phyloP scores from a whole-genome alignment of 2,888 invertebrate species.

The Aphrophora alni region DNA sequence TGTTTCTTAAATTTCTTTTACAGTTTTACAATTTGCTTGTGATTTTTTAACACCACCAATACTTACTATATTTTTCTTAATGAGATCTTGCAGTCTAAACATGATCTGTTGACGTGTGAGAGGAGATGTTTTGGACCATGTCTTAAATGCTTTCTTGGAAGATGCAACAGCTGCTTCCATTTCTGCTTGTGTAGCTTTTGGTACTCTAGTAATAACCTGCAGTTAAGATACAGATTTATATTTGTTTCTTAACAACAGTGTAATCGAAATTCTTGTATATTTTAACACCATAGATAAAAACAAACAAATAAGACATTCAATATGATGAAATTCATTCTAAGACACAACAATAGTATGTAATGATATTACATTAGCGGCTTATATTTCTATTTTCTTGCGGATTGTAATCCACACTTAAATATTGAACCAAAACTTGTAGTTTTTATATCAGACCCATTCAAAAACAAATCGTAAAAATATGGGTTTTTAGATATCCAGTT shows the following conservation, averaged over 20 bases:
- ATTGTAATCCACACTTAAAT: too few species aligned
- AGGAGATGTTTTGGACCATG: conserved; percentile 92
- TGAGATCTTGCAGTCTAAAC: conserved; percentile 79
- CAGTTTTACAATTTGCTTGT: too few species aligned
- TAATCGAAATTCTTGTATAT: background rate
- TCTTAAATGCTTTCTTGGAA: conserved; percentile 74
- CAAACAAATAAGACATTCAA: background rate
- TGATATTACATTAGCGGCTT: too few species aligned
- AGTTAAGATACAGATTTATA: conserved; percentile 15
- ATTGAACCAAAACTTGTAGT: too few species aligned
- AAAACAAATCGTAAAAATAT: too few species aligned
- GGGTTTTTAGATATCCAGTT: too few species aligned
- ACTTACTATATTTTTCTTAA: conserved; percentile 79
- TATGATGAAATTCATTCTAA: background rate
- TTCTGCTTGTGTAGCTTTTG: conserved; percentile 86
- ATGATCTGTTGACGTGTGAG: conserved; percentile 92
- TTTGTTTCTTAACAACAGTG: too few species aligned
- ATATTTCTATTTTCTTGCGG: too few species aligned
- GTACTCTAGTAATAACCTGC: conserved; percentile 74
- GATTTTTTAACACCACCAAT: too few species aligned
- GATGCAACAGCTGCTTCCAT: conserved; percentile 89
- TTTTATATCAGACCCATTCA: too few species aligned
- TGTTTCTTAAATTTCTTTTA: too few species aligned
- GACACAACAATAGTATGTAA: too few species aligned
- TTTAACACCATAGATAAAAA: background rate